Percentiles rank a stretch among this genome's conserved stretches.
Evolutionary conservation across 2,113 vertebrate genomes (phyloP).

Genomic region (Sinosuthora webbiana): DNA sequence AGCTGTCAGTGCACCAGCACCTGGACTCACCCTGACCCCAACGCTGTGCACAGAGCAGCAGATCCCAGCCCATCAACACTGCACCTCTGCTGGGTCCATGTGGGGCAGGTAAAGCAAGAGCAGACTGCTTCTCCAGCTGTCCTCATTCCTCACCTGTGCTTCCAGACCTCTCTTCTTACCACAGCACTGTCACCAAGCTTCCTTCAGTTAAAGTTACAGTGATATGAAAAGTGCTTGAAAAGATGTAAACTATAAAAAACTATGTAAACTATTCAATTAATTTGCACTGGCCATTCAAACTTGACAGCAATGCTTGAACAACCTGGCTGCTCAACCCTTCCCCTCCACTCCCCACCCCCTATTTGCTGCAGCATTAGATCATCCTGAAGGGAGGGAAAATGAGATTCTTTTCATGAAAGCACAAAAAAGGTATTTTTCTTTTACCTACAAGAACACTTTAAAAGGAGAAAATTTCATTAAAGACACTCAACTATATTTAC

Average conservation of each 20-base stretch:
- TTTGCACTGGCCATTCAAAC: not conserved
- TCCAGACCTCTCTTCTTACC: not conserved
- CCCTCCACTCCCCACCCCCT: too few species aligned
- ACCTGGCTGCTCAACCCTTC: not conserved
- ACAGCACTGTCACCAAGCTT: not conserved
- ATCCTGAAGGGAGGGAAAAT: not conserved
- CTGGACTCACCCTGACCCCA: not conserved
- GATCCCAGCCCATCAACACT: not conserved
- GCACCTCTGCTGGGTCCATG: not conserved
- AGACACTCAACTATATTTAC: not conserved
- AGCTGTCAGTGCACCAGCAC: not conserved
- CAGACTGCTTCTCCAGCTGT: not conserved
- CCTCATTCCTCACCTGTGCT: not conserved
- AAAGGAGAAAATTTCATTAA: not conserved
- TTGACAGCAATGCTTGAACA: not conserved
- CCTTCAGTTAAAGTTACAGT: not conserved
- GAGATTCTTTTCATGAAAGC: not conserved
- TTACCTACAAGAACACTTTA: not conserved
- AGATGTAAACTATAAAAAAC: not conserved
- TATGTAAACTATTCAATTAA: too few species aligned
- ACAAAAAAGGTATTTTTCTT: not conserved
- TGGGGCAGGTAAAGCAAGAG: not conserved
- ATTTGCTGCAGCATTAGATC: not conserved
- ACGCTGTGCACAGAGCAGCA: accelerated
- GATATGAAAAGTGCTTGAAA: not conserved